These are phyloP conservation scores for Cepaea nemoralis DNA, from an alignment of 1,140 invertebrate genomes.

Conservation along the genomic window DNA sequence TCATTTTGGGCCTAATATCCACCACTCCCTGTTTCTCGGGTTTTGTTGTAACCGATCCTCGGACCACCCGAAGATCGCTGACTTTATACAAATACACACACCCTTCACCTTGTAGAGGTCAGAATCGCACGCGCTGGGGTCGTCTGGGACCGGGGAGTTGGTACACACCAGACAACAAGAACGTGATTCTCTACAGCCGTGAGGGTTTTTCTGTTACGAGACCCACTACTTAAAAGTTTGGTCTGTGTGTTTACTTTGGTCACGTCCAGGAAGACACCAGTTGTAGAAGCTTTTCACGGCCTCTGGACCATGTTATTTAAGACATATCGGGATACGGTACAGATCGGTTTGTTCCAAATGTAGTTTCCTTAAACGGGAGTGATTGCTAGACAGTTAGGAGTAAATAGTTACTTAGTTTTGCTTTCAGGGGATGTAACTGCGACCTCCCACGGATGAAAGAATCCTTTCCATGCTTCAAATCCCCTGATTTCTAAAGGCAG, in stretches of 20 bases:
- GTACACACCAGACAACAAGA: background rate
- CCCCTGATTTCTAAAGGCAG: background rate
- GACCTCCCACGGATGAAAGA: background rate
- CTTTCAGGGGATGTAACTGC: background rate
- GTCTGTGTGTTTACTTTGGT: background rate
- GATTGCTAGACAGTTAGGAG: background rate
- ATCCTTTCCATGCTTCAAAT: background rate
- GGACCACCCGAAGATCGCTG: background rate
- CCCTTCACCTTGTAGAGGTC: background rate
- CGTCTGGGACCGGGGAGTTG: background rate
- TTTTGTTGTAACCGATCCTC: background rate
- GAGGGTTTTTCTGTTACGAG: background rate
- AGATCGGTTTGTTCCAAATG: slow-evolving; percentile 13
- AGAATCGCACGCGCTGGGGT: background rate
- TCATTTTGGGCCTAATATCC: background rate
- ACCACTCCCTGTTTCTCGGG: background rate
- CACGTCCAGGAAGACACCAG: background rate
- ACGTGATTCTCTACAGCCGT: background rate
- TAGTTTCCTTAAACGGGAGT: no score
- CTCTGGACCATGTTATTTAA: background rate
- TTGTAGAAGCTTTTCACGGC: background rate
- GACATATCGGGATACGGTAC: slow-evolving; percentile 27
- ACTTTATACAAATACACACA: background rate
- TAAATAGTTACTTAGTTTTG: slow-evolving; percentile 24
- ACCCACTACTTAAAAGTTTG: background rate